Percentiles rank a stretch among this genome's conserved stretches.
These are phyloP conservation scores for Apistogramma diplotaenia DNA, from an alignment of 2,113 vertebrate genomes.

Conservation along the genomic window DNA sequence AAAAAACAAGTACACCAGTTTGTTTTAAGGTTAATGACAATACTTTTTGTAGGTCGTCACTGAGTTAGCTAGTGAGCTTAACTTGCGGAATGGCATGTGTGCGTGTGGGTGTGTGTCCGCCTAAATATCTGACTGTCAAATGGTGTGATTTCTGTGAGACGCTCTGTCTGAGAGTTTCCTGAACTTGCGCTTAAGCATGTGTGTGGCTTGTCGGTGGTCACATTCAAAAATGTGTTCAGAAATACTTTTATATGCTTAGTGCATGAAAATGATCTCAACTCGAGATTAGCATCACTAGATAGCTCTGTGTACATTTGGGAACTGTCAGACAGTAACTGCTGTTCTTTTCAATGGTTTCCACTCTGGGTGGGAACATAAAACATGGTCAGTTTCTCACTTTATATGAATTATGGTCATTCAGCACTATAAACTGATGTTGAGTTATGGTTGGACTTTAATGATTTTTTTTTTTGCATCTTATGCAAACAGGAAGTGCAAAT, in stretches of 20 bases:
- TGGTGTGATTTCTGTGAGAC: constrained; percentile 22
- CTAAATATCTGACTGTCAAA: constrained; percentile 20
- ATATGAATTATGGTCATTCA: neutral
- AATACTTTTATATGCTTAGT: constrained; percentile 19
- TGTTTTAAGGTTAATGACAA: constrained; percentile 30
- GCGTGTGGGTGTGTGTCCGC: neutral
- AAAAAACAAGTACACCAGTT: constrained; percentile 28
- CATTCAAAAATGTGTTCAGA: constrained; percentile 20
- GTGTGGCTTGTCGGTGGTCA: constrained; percentile 5
- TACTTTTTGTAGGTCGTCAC: neutral
- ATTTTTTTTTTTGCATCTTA: neutral
- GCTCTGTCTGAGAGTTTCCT: constrained; percentile 5
- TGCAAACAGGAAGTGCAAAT: neutral
- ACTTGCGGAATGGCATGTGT: neutral
- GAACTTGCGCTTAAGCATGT: neutral
- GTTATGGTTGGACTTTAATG: neutral
- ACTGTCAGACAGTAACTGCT: neutral
- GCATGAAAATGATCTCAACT: neutral
- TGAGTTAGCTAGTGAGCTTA: constrained; percentile 8
- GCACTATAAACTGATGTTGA: neutral
- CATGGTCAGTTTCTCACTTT: neutral
- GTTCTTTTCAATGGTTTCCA: neutral
- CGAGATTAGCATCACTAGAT: neutral
- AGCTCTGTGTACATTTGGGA: neutral
- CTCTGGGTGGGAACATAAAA: neutral